A percentile compares a stretch with the other conserved stretches of the same genome.
Conservation (phyloP, 2,888 invertebrate genomes). For the Clostera curtula region DNA sequence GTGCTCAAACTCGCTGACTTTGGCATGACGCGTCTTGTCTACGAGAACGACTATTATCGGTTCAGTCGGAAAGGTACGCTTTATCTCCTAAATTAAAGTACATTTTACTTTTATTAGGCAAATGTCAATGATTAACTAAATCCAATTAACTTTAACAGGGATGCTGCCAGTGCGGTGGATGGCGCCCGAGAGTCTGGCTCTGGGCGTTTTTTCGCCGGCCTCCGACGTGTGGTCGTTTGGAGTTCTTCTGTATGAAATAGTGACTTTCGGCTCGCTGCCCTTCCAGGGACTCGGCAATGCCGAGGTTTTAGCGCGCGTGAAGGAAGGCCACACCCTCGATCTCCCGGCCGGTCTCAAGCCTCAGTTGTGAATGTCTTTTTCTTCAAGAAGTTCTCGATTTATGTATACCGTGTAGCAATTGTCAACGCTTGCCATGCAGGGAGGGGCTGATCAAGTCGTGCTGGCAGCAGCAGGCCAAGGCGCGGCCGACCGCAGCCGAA, state of each 20-base stretch:
- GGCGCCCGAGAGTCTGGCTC: constrained; percentile 90
- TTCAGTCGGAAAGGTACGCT: constrained; percentile 82
- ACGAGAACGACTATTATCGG: constrained; percentile 91
- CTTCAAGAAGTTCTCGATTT: neutral
- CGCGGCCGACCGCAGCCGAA: constrained; percentile 84
- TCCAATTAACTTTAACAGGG: constrained; percentile 30
- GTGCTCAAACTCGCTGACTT: constrained; percentile 90
- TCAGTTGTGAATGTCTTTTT: constrained; percentile 79
- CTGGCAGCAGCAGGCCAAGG: constrained; percentile 82
- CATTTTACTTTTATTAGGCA: neutral
- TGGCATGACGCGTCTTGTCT: constrained; percentile 92
- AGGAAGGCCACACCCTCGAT: constrained; percentile 81
- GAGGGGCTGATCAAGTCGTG: constrained; percentile 85
- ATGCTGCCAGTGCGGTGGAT: constrained; percentile 95
- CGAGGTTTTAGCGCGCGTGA: constrained; percentile 88
- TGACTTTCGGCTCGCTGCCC: constrained; percentile 93
- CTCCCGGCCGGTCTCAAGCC: constrained; percentile 87
- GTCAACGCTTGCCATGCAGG: constrained; percentile 59
- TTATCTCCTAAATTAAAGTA: neutral
- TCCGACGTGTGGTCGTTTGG: constrained; percentile 96
- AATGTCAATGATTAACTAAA: neutral
- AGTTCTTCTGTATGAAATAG: constrained; percentile 89
- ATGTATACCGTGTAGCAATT: neutral
- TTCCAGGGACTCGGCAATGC: constrained; percentile 91
- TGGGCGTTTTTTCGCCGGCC: constrained; percentile 88